A percentile compares a stretch with the other conserved stretches of the same genome.
Conservation (phyloP, 2,113 vertebrate genomes). For the Notechis scutatus region DNA sequence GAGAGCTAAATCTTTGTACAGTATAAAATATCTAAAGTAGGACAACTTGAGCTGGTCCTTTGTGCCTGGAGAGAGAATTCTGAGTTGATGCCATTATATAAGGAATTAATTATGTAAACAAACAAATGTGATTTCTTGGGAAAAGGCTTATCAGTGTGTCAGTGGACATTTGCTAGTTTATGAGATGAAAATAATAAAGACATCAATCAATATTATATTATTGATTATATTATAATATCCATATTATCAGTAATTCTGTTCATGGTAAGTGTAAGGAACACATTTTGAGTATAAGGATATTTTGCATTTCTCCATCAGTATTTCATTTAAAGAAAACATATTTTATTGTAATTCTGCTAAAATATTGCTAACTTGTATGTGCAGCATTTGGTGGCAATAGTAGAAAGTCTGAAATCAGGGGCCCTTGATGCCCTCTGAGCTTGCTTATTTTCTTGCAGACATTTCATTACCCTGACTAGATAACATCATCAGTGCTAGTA, state of each 20-base stretch:
- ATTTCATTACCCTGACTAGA: too few relatives aligned
- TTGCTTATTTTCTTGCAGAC: too few relatives aligned
- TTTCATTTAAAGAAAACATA: neutral
- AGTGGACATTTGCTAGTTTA: neutral
- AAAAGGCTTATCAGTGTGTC: neutral
- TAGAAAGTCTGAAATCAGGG: neutral
- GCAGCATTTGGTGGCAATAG: neutral
- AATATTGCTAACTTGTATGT: neutral
- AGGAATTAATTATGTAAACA: neutral
- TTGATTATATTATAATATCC: neutral
- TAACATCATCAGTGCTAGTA: too few relatives aligned
- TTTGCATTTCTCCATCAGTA: neutral
- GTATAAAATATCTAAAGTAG: neutral
- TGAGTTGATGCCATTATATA: neutral
- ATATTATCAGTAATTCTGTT: neutral
- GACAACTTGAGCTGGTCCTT: neutral
- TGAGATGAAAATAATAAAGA: neutral
- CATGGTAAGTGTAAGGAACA: neutral
- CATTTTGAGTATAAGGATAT: neutral
- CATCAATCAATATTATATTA: too few relatives aligned
- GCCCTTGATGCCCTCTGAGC: too few relatives aligned
- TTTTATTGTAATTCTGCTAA: neutral
- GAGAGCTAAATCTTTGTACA: neutral
- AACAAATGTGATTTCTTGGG: neutral
- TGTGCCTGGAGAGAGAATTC: neutral